Base-by-base conservation (phyloP, 2,888 invertebrate genomes). In the Tipula lateralis region DNA sequence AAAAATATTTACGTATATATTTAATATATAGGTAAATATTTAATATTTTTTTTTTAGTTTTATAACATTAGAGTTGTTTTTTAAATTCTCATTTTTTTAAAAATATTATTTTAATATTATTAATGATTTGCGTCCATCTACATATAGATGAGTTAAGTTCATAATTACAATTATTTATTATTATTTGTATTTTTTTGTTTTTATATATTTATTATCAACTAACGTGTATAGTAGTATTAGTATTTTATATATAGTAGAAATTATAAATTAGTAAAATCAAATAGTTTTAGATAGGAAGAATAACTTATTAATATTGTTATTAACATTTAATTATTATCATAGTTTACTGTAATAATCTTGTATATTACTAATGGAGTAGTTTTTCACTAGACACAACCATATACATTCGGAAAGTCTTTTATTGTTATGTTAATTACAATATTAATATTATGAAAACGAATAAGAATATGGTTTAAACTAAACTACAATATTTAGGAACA, bases 11-110 rank as follows among this genome's bases (percentile, higher is more conserved):
- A 85, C 87, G 87, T 87, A 87, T 87, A 87, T 87, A 87, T 87
- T 87, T 87, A 87, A 87, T 87, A 87, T 87, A 87, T 87, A 87
- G 87, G 87, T 87, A 86, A 86, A 87, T 87, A 86, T 87, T 86
- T 86, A 13, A 36, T 24, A 83, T 36, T 83, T 83, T 83, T 24
- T 83, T 83, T 83, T 24, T 83, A 30, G n/a, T 83, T 34, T 34
- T 36, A 83, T 83, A 32, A 83, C 34, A 34, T 34, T 34, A n/a
- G 32, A 29, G 29, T 30, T 30, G 12, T 36, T 29, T 83, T 66
- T 66, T 66, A 66, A 66, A 24, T 36, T 36, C 7, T 39, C 13
- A 7, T 24, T 19, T 83, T 83, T 36, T 83, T 34, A 34, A 83
- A 29, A 83, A 83, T 36, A 36, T 83, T 83, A 83, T 39, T 39